Base-by-base conservation (phyloP, 2,888 invertebrate species). In the Campoplex nolae region DNA sequence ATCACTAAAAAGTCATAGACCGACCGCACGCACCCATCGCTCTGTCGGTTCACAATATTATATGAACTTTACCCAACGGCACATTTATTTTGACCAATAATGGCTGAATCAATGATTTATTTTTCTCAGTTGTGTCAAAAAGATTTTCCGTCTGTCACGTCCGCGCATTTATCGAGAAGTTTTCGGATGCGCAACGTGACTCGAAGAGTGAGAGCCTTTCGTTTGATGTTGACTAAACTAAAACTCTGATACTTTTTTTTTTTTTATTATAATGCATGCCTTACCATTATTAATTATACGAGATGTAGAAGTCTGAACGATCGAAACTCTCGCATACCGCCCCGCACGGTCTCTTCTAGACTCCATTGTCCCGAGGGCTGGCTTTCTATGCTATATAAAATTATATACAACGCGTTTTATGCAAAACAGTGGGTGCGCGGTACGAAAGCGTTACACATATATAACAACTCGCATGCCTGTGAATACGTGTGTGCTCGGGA, bases 241-340 rank as follows among this genome's bases (percentile, higher is more conserved):
- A 23, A 35, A 54, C 35, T 18, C 16, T 7, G 77, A 77, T 51
- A 45, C 51, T 81, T 48, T n/a, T 58, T 71, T n/a, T 58, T 71
- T 23, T 23, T 23, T 23, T 23, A 23, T 56, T 77, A 65, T 51
- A 77, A 85, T 74, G 48, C 68, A 82, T 51, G 73, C 77, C 77
- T 62, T 70, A 42, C 73, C 82, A 85, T 85, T 85, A 85, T 82
- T 85, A 77, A 85, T 85, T 82, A 78, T 82, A 51, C 74, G 82
- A 82, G 77, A 58, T 58, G 77, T 74, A 85, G 78, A 78, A 85
- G 58, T 77, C 32, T 18, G 48, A 23, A 54, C 68, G 77, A 48
- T 65, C 58, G 54, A 28, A 42, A 65, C 76, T 42, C 32, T 35
- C 62, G 65, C 23, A 23, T 23, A 23, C 48, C 76, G 32, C 76